A percentile compares a stretch with the other conserved stretches of the same genome.
These are phyloP conservation scores for Bellardia bayeri DNA, from an alignment of 2,888 invertebrate genomes.

Conservation along the genomic window DNA sequence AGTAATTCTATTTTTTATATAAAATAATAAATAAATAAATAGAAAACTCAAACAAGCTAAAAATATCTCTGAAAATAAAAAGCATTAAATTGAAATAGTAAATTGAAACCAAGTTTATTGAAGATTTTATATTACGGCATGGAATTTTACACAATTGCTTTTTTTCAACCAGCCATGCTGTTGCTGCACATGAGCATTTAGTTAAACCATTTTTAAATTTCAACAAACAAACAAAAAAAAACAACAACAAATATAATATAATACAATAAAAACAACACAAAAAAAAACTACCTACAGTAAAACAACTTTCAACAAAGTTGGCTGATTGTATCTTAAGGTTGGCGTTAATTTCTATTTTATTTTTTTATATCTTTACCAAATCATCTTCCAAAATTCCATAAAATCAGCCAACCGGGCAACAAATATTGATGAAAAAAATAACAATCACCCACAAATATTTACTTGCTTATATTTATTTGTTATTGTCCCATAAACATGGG, in stretches of 20 bases:
- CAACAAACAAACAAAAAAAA: constrained; percentile 11
- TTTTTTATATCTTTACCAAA: constrained; percentile 52
- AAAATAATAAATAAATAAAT: constrained; percentile 15
- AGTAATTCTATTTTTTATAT: background rate
- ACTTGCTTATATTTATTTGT: constrained; percentile 1
- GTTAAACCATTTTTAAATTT: constrained; percentile 12
- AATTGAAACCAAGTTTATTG: background rate
- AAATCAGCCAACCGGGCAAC: constrained; percentile 42
- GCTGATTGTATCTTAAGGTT: constrained; percentile 45
- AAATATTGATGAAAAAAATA: constrained; percentile 36
- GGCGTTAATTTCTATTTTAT: constrained; percentile 43
- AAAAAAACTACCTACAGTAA: constrained; percentile 19
- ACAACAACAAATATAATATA: constrained; percentile 6
- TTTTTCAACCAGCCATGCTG: background rate
- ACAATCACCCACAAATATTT: constrained; percentile 53
- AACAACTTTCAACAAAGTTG: constrained; percentile 56
- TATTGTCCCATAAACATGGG: constrained; percentile 59
- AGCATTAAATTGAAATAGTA: too few relatives aligned
- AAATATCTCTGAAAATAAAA: constrained; percentile 6
- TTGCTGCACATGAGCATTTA: constrained; percentile 59
- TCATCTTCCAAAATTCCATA: constrained; percentile 53
- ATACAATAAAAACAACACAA: background rate
- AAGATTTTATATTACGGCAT: constrained; percentile 34
- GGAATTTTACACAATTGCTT: constrained; percentile 53
- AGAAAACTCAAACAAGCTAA: constrained; percentile 1